phyloP scores from a whole-genome alignment of 2,888 invertebrate species.

The Cordylochernes scorpioides region DNA sequence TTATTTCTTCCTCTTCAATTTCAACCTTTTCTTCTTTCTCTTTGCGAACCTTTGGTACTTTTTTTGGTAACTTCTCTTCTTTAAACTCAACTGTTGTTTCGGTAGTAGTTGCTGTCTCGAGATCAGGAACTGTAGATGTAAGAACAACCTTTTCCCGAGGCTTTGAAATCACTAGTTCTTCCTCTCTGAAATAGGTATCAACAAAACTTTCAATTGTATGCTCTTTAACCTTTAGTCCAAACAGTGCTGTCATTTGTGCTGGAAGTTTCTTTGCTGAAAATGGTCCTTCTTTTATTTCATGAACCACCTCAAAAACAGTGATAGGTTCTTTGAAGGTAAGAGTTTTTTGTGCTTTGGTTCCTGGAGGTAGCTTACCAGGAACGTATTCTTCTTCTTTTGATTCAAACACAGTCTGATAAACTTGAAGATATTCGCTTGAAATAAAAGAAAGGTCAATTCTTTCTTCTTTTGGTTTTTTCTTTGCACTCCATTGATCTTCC shows the following conservation, averaged over 20 bases:
- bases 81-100: conserved; percentile 5
- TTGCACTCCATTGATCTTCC: conserved; percentile 7
- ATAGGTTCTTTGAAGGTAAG: conserved; percentile 5
- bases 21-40: conserved; percentile 8
- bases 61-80: conserved; percentile 5
- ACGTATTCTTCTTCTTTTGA: conserved; percentile 7
- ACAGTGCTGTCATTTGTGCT: conserved; percentile 5
- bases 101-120: conserved; percentile 9
- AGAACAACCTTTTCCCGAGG: conserved; percentile 8
- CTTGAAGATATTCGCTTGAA: conserved; percentile 3
- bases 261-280: conserved; percentile 8
- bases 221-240: conserved; percentile 9
- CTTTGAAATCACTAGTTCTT: conserved; percentile 5
- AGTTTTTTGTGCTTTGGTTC: conserved; percentile 1
- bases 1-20: conserved; percentile 12
- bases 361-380: conserved; percentile 4
- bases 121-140: conserved; percentile 5
- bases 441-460: conserved; percentile 2
- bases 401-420: conserved; percentile 7
- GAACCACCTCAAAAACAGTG: conserved; percentile 3
- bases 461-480: background rate
- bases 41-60: conserved; percentile 3
- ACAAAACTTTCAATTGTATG: conserved; percentile 8
- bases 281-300: conserved; percentile 12
- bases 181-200: conserved; percentile 11